Evolutionary conservation across 2,888 invertebrate genomes (phyloP).

Genomic region (Lordiphosa fenestrarum): DNA sequence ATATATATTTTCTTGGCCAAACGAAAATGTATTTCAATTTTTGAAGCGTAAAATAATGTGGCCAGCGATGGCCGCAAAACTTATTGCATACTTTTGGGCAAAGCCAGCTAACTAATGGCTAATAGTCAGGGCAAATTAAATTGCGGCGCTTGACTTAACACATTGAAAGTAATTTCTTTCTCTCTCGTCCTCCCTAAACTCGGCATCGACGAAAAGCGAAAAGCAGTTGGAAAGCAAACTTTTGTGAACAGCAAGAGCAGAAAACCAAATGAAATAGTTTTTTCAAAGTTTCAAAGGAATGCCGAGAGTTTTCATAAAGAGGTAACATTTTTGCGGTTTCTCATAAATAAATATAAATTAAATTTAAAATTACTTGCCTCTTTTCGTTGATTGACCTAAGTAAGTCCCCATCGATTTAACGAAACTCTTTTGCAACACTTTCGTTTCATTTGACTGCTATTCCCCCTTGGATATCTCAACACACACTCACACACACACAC

Average conservation of each 20-base stretch:
- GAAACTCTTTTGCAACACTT: no score
- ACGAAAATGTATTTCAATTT: slow-evolving; percentile 53
- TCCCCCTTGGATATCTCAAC: no score
- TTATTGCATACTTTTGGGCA: slow-evolving; percentile 34
- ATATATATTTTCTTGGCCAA: slow-evolving; percentile 30
- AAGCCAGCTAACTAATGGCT: slow-evolving; percentile 12
- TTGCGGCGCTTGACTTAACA: slow-evolving; percentile 44
- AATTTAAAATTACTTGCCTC: no score
- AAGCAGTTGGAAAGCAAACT: neutral
- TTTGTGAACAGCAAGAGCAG: slow-evolving; percentile 1
- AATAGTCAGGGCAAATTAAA: slow-evolving; percentile 55
- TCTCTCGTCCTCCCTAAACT: neutral
- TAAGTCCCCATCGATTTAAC: no score
- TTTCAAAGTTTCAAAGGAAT: slow-evolving; percentile 6
- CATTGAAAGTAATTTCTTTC: slow-evolving; percentile 19
- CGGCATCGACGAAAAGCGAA: neutral
- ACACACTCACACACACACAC: neutral
- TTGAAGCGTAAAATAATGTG: slow-evolving; percentile 60
- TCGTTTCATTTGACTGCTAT: no score
- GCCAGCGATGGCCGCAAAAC: slow-evolving; percentile 48
- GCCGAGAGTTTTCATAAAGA: slow-evolving; percentile 1
- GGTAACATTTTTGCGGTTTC: slow-evolving; percentile 7
- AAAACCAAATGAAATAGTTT: slow-evolving; percentile 13
- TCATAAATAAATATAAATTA: no score
- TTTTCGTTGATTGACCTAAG: no score